Percentiles rank a stretch among this genome's conserved stretches.
phyloP scores from a whole-genome alignment of 1,140 invertebrate genomes.

The Ctenoplectra terminalis region DNA sequence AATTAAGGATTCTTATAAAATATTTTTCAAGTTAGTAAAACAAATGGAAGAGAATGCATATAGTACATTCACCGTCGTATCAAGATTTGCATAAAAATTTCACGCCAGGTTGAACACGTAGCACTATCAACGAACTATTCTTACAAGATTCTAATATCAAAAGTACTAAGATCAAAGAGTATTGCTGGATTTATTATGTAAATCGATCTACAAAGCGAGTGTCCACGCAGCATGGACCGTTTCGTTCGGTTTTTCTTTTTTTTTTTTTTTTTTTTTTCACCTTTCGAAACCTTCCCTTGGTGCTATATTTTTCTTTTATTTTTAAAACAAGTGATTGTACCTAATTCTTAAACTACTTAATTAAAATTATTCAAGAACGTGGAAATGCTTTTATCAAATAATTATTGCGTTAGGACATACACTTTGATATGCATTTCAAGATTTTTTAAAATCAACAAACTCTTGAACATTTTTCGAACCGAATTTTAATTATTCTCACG shows the following conservation, averaged over 20 bases:
- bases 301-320: too few species aligned
- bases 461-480: neutral
- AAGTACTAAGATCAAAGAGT: slow-evolving; percentile 2
- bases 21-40: neutral
- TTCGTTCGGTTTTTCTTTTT: too few species aligned
- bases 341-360: neutral
- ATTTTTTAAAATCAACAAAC: neutral
- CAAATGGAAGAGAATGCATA: neutral
- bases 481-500: neutral
- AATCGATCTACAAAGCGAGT: neutral
- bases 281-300: too few species aligned
- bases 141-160: slow-evolving; percentile 6
- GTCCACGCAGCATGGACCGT: too few species aligned
- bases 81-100: slow-evolving; percentile 18
- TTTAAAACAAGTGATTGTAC: too few species aligned
- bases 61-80: neutral
- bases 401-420: neutral
- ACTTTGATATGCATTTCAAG: neutral
- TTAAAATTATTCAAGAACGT: neutral
- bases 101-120: slow-evolving; percentile 8
- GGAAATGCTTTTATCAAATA: neutral
- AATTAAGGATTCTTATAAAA: neutral
- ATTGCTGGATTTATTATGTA: slow-evolving; percentile 27
- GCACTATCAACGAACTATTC: neutral
- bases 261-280: too few species aligned